Percentiles rank a stretch among this genome's conserved stretches.
These are phyloP conservation scores for Drosophila prosaltans DNA, from an alignment of 1,140 invertebrate genomes.

Conservation along the genomic window DNA sequence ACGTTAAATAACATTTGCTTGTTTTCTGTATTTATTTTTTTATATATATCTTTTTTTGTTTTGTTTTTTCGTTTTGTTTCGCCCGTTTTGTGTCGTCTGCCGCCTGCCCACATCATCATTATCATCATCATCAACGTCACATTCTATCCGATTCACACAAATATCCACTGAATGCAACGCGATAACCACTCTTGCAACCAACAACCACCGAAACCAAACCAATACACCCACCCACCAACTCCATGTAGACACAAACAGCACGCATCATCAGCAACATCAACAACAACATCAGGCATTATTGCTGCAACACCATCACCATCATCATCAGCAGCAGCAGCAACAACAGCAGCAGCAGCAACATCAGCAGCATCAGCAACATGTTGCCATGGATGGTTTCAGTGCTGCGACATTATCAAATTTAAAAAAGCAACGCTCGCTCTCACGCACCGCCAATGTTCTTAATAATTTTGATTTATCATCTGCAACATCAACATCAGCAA, in stretches of 20 bases:
- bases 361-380: constrained; percentile 74
- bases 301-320: constrained; percentile 76
- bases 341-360: constrained; percentile 70
- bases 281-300: constrained; percentile 63
- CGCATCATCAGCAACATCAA: constrained; percentile 62
- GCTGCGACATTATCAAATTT: constrained; percentile 91
- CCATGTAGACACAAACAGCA: constrained; percentile 75
- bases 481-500: constrained; percentile 45
- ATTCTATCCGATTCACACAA: constrained; percentile 4
- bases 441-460: constrained; percentile 86
- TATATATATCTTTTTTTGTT: constrained; percentile 1
- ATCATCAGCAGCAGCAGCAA: constrained; percentile 85
- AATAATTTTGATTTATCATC: constrained; percentile 71
- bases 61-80: constrained; percentile 60
- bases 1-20: constrained; percentile 76
- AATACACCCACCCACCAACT: constrained; percentile 33
- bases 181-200: constrained; percentile 24
- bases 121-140: constrained; percentile 40
- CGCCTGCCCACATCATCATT: constrained; percentile 51
- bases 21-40: constrained; percentile 59
- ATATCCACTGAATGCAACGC: constrained; percentile 26
- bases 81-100: constrained; percentile 59
- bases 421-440: constrained; percentile 94
- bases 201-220: constrained; percentile 10
- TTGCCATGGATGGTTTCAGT: constrained; percentile 61